Percentiles rank a stretch among this genome's conserved stretches.
Conservation (phyloP, 2,797 vertebrate genomes). For the Brachyrhaphis roseni region DNA sequence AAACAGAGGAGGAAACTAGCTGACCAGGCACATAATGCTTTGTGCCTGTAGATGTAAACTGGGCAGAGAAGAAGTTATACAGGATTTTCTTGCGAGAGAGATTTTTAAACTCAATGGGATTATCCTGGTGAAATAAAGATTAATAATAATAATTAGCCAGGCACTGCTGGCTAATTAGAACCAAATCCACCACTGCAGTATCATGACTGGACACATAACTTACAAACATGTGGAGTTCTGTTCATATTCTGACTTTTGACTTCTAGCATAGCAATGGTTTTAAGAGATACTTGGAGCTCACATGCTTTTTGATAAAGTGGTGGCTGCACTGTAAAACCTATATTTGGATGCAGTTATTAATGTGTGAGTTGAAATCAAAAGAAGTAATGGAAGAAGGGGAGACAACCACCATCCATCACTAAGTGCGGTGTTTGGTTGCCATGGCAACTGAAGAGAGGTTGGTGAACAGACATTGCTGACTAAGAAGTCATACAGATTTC, state of each 20-base stretch:
- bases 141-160: background rate
- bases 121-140: too few species aligned
- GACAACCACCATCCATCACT: background rate
- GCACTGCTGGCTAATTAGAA: background rate
- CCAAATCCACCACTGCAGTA: background rate
- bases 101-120: too few species aligned
- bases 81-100: too few species aligned
- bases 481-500: background rate
- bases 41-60: background rate
- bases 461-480: background rate
- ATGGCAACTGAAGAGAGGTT: background rate
- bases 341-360: background rate
- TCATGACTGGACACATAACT: background rate
- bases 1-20: background rate
- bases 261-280: background rate
- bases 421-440: background rate
- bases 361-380: background rate
- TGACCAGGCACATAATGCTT: background rate
- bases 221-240: background rate
- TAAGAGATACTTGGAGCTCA: background rate
- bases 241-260: background rate
- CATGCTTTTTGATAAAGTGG: background rate
- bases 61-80: background rate
- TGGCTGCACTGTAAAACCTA: background rate
- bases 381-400: background rate